phyloP scores from a whole-genome alignment of 2,797 vertebrate species.

The Sylvilagus floridanus region DNA sequence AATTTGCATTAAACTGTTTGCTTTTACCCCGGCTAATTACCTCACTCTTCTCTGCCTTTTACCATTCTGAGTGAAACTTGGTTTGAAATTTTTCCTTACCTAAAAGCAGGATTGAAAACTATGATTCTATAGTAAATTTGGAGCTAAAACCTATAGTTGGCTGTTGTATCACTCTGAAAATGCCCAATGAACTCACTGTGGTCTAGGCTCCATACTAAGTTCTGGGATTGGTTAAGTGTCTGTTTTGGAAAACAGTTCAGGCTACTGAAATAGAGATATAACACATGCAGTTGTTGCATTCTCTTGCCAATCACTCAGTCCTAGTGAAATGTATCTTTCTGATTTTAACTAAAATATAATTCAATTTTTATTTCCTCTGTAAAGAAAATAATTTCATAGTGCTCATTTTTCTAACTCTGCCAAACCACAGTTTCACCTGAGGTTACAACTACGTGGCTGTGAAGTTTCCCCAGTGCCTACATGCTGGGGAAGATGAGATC shows the following conservation, averaged over 20 bases:
- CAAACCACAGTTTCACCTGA: background rate
- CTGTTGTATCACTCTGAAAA: background rate
- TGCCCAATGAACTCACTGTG: background rate
- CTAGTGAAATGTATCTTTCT: constrained; percentile 27
- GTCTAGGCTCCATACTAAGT: background rate
- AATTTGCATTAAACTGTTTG: background rate
- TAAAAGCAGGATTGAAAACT: background rate
- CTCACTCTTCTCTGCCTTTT: background rate
- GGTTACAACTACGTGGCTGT: background rate
- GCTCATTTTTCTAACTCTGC: background rate
- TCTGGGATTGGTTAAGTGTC: background rate
- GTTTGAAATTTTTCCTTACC: background rate
- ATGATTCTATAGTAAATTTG: background rate
- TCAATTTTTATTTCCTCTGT: background rate
- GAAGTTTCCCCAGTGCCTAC: background rate
- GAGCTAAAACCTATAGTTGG: background rate
- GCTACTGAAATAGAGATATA: background rate
- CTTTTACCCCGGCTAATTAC: background rate
- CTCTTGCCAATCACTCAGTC: background rate
- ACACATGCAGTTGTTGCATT: background rate
- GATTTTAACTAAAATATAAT: constrained; percentile 11
- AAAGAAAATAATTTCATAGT: background rate
- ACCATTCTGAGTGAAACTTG: background rate
- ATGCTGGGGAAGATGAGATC: background rate
- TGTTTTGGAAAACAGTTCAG: background rate